Evolutionary conservation across 2,113 vertebrate genomes (phyloP), one percentile per base, ranked within the genome.

Genomic region (Cepphus grylle): DNA sequence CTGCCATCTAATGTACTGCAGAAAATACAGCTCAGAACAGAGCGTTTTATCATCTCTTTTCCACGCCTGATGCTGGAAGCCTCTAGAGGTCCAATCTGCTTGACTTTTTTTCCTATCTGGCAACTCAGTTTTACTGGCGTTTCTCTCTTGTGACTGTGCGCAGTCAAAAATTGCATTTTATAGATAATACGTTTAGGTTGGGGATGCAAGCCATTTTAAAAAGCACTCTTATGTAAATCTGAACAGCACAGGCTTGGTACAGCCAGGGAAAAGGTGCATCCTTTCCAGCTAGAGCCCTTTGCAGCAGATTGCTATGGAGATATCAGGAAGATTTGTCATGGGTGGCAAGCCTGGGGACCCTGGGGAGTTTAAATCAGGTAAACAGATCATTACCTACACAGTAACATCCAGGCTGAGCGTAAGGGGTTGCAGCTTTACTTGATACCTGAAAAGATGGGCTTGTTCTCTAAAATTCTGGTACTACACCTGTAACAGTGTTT

Each of bases 281-380:
- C 65, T 76, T 81, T 67, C 63, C 77, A 95, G 43, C 47, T 59
- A 59, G 20, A 91, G 62, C 49, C 42, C 38, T 71, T 70, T 82
- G 66, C 66, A 88, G 66, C 70, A 83, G n/a, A 94, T 90, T 86
- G 80, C 90, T 86, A 50, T 90, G 88, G 76, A 84, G 80, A 84
- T 83, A 90, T 5, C 47, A 62, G 67, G 55, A 78, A 71, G 53
- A 84, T 94, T 53, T 86, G 58, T 93, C 78, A 69, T 45, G 56
- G 36, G 20, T 62, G 38, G 66, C 23, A 78, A 94, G 69, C 21
- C 43, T 53, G 70, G 36, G 47, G 67, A 0, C 11, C 81, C 63
- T 66, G 63, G 42, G 59, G 66, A 81, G 29, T 40, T 86, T 47
- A 73, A 82, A 62, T 50, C 5, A 1, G 16, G 27, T 55, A 83